These are phyloP conservation scores for Pteria penguin DNA, from an alignment of 2,888 invertebrate genomes.

Conservation along the genomic window DNA sequence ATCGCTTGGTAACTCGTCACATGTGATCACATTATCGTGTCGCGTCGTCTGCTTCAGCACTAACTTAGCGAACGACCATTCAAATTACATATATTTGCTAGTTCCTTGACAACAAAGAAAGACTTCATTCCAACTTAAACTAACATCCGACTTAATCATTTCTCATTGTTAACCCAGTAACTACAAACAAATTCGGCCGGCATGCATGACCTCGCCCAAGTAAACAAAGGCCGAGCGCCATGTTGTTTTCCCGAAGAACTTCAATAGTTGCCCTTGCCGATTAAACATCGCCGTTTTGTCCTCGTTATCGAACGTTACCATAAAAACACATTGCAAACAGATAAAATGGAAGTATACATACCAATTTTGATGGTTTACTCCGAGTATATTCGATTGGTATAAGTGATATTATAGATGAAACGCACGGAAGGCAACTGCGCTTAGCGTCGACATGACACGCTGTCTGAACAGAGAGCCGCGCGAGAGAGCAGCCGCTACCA, in stretches of 20 bases:
- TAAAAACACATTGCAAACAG: not conserved
- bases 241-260: not conserved
- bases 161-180: too few species aligned
- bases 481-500: not conserved
- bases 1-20: too few species aligned
- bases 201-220: too few species aligned
- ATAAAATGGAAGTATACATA: not conserved
- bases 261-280: not conserved
- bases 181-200: too few species aligned
- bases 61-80: too few species aligned
- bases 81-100: too few species aligned
- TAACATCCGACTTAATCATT: too few species aligned
- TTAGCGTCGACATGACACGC: conserved; percentile 11
- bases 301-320: not conserved
- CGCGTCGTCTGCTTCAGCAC: too few species aligned
- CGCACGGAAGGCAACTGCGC: conserved; percentile 25
- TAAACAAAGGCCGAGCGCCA: not conserved
- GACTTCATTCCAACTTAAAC: too few species aligned
- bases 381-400: not conserved
- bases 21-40: too few species aligned
- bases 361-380: not conserved
- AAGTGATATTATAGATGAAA: not conserved
- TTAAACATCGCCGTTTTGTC: not conserved
- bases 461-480: not conserved
- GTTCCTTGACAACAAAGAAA: too few species aligned